Base-by-base conservation (phyloP, 2,888 invertebrate species). In the Vesta saturnalis region DNA sequence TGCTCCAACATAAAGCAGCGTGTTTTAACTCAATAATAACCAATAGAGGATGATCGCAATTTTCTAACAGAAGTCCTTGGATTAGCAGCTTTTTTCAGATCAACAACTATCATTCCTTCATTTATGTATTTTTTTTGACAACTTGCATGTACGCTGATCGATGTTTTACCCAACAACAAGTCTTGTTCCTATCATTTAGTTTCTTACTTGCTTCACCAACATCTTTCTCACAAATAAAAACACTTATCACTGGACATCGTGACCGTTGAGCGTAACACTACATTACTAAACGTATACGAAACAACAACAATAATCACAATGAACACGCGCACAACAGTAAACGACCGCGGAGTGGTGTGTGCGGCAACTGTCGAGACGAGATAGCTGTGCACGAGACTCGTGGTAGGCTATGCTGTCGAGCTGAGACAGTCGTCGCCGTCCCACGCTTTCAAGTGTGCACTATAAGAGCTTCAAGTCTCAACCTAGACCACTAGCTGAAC, bases 201-300 rank as follows among this genome's bases (percentile, higher is more conserved):
- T n/a, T 43, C 14, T 58, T 57, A 57, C 57, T 57, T 18, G 39
- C 57, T 18, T 57, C 57, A 43, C 57, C 35, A 39, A 39, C 30
- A 2, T 22, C 23, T 56, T 56, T 43, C 1, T 43, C 60, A 60
- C 60, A 60, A 60, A 60, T 60, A n/a, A 60, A 47, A 60, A 60
- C 60, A 60, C 47, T 60, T 47, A 60, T 47, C 58, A 58, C 58
- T 19, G 43, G 21, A 58, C 58, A 58, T 58, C 21, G 46, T 19
- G 43, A 21, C 16, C 18, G n/a, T n/a, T 23, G 15, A 23, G 8
- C 2, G 10, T 54, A 16, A 54, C 54, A 54, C 18, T 54, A 54
- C 1, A 54, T 18, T 19, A 21, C 54, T n/a, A n/a, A 54, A 54
- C 54, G 3, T 18, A 54, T 1, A 54, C 54, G 4, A 23, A 23